Percentiles rank a stretch among this genome's conserved stretches.
Conservation (phyloP, 2,797 vertebrate genomes). For the Catharus ustulatus region DNA sequence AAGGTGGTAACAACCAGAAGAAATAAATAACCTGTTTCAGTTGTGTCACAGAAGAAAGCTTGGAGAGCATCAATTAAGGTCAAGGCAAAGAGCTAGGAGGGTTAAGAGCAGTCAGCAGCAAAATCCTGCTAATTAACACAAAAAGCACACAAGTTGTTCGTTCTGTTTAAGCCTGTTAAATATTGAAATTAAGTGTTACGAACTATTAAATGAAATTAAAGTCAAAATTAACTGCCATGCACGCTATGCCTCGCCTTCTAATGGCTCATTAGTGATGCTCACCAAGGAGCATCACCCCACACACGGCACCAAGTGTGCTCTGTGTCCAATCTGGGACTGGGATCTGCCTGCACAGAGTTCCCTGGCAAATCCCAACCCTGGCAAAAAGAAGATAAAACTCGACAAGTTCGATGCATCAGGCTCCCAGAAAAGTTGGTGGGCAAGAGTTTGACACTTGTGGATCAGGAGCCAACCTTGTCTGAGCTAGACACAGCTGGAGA, state of each 20-base stretch:
- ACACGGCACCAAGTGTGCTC: accelerated
- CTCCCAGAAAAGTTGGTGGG: background rate
- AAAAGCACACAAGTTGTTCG: background rate
- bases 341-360: accelerated
- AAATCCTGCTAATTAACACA: slow-evolving; percentile 46
- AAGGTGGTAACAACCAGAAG: background rate
- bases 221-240: slow-evolving; percentile 2
- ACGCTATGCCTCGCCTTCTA: background rate
- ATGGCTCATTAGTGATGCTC: background rate
- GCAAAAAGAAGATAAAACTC: no score
- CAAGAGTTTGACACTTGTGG: background rate
- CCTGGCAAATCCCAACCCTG: no score
- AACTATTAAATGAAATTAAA: slow-evolving; percentile 58
- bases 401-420: no score
- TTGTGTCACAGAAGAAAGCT: background rate
- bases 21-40: background rate
- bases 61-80: background rate
- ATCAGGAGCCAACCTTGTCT: background rate
- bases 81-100: background rate
- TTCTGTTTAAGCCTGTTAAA: slow-evolving; percentile 44
- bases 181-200: slow-evolving; percentile 38
- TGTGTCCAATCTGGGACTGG: background rate
- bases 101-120: slow-evolving; percentile 37
- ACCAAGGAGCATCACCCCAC: background rate
- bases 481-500: background rate